Conservation (phyloP, 2,797 vertebrate species). For the Anomalospiza imberbis region DNA sequence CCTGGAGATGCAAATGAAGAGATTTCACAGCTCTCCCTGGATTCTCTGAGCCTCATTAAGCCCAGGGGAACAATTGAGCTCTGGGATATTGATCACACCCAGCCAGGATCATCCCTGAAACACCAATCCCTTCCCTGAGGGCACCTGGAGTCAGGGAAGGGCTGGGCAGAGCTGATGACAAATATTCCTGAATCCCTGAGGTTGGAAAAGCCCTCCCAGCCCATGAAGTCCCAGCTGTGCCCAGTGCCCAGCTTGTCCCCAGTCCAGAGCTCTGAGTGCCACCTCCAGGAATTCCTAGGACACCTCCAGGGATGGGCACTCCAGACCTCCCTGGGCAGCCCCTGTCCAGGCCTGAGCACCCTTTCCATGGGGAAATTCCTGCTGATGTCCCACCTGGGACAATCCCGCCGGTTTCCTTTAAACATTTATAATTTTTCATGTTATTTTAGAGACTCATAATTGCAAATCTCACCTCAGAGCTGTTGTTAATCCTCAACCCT, state of each 20-base stretch:
- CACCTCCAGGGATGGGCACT: neutral
- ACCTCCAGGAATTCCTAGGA: neutral
- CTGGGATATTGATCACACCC: neutral
- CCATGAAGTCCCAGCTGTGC: neutral
- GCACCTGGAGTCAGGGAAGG: neutral
- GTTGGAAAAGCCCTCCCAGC: neutral
- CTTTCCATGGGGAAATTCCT: neutral
- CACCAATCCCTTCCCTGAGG: neutral
- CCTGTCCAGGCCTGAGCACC: too few relatives aligned
- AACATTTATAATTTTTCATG: rapidly evolving
- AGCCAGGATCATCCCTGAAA: neutral
- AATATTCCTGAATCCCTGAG: neutral
- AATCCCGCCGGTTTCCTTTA: neutral
- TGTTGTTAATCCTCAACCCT: neutral
- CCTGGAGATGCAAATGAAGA: neutral
- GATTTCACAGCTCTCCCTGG: neutral
- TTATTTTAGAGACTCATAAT: neutral
- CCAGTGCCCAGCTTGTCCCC: neutral
- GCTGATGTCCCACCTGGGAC: rapidly evolving
- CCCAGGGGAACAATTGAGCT: neutral
- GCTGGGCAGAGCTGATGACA: neutral
- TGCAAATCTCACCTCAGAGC: neutral
- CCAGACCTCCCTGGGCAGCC: neutral
- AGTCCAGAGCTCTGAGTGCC: neutral
- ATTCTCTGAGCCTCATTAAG: neutral